Evolutionary conservation across 2,113 vertebrate genomes (phyloP).

Genomic region (Martes martes): DNA sequence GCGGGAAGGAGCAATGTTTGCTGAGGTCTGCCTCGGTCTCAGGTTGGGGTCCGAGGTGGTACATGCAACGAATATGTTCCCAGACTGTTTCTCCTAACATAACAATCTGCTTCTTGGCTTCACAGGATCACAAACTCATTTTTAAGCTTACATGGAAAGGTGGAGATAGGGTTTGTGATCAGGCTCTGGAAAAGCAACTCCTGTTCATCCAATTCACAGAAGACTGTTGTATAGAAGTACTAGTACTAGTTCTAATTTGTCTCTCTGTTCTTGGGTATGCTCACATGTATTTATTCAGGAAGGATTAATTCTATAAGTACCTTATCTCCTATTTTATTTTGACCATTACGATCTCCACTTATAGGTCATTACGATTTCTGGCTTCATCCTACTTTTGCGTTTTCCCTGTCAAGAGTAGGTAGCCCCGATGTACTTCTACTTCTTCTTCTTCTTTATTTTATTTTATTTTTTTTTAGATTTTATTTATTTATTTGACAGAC

Average conservation of each 20-base stretch:
- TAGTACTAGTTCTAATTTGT: not conserved
- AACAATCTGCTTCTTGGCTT: not conserved
- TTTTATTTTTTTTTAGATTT: no score
- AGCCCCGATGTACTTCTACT: no score
- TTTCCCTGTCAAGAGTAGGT: not conserved
- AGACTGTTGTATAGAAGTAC: not conserved
- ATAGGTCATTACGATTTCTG: not conserved
- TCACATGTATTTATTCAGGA: not conserved
- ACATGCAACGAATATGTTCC: not conserved
- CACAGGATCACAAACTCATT: not conserved
- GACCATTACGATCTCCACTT: not conserved
- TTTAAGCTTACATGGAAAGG: not conserved
- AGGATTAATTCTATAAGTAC: not conserved
- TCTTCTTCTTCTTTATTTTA: no score
- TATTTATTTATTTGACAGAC: no score
- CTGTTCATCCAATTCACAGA: not conserved
- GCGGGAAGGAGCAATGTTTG: not conserved
- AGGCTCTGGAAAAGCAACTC: not conserved
- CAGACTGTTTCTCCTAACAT: not conserved
- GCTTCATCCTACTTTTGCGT: not conserved
- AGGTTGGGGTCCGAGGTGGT: not conserved
- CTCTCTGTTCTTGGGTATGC: not conserved
- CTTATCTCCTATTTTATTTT: not conserved
- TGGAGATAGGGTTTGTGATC: not conserved
- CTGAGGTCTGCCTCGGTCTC: not conserved